Base-by-base conservation (phyloP, 2,888 invertebrate species). In the Eueremaeus valkanovi region DNA sequence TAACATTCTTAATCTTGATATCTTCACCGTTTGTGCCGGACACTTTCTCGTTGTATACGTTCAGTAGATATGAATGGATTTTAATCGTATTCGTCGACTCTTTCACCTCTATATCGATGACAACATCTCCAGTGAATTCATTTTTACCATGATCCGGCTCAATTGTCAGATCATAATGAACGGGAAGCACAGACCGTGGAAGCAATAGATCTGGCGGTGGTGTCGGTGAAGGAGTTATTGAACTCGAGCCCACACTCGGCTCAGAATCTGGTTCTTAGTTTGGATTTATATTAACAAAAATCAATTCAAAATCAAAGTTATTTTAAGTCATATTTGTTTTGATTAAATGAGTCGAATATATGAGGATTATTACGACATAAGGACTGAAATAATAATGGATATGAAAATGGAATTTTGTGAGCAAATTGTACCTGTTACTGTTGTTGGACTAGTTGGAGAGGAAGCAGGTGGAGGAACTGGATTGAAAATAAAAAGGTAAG, bases 61-160 rank as follows among this genome's bases (percentile, higher is more conserved):
- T 31, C 1, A 75, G 36, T 24, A 36, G 3, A 31, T 72, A 36
- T 16, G 55, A 58, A n/a, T 75, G 72, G n/a, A 75, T 33, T 45
- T 49, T 72, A n/a, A 75, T 61, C 36, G 27, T 27, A 72, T 73
- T 31, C 11, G 63, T 75, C 6, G 72, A 1, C 24, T 55, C 58
- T 3, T 9, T n/a, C 1, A 73, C 72, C 1, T 61, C 21, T 13
- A 75, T n/a, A 21, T 31, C 11, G 36, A 75, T 75, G 21, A 5
- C n/a, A 13, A 75, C 75, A 8, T 33, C n/a, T 3, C 75, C 75
- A 24, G 18, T 55, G 27, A 75, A 75, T 27, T 33, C 58, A 31
- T 75, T 33, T 3, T 51, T n/a, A 8, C 40, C 13, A 21, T 72
- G 75, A 45, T 75, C 33, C 2, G 72, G 55, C n/a, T 33, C 40